phyloP scores from a whole-genome alignment of 2,888 invertebrate genomes.

The Timema podura region DNA sequence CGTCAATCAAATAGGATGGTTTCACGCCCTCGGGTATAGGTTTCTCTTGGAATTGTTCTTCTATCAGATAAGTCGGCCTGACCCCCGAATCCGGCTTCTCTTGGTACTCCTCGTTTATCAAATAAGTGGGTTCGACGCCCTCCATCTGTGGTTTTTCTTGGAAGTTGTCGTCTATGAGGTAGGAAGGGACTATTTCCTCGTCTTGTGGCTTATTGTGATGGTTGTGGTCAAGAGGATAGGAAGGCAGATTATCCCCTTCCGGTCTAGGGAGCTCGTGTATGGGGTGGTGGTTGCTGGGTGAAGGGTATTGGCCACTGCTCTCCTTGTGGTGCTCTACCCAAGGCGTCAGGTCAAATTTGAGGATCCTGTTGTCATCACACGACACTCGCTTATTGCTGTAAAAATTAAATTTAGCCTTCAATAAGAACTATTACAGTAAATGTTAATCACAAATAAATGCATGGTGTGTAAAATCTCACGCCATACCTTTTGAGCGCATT shows the following conservation, averaged over 20 bases:
- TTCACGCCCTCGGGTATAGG: constrained; percentile 1
- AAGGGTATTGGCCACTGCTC: constrained; percentile 1
- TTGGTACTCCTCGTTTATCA: constrained; percentile 14
- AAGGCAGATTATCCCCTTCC: constrained; percentile 11
- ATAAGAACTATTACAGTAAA: background rate
- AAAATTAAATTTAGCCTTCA: background rate
- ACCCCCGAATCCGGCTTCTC: background rate
- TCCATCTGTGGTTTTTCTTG: constrained; percentile 10
- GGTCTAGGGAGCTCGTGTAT: constrained; percentile 5
- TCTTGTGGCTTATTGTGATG: constrained; percentile 12
- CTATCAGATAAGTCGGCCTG: constrained; percentile 18
- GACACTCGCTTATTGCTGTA: too few species aligned
- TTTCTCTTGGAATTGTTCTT: constrained; percentile 18
- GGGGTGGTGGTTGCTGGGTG: background rate
- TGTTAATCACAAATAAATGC: too few species aligned
- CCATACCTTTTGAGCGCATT: too few species aligned
- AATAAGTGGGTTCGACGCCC: constrained; percentile 13
- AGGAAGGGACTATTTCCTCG: constrained; percentile 7
- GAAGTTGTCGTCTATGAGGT: constrained; percentile 4
- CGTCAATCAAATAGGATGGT: constrained; percentile 11
- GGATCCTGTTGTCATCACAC: constrained; percentile 51
- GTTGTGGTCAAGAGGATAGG: background rate
- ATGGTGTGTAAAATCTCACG: too few species aligned
- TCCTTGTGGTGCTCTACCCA: constrained; percentile 51
- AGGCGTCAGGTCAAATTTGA: constrained; percentile 56